phyloP scores from a whole-genome alignment of 2,113 vertebrate genomes.

The Myiopsitta monachus region DNA sequence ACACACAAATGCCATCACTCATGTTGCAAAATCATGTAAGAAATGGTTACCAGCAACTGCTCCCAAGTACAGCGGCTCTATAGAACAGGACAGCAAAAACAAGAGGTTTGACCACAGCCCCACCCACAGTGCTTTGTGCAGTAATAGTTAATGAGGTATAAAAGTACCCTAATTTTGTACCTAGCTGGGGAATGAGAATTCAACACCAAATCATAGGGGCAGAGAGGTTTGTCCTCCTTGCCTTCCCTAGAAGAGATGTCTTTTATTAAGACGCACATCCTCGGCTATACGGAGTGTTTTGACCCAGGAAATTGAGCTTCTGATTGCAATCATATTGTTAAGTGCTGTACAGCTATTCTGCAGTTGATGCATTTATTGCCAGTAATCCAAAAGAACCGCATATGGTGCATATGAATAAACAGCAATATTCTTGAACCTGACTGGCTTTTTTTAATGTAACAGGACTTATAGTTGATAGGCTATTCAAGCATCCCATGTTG shows the following conservation, averaged over 20 bases:
- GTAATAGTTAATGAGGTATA: neutral
- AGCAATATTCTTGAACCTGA: fast-evolving
- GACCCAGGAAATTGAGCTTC: no score
- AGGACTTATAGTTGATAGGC: neutral
- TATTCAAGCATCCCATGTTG: neutral
- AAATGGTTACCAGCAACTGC: neutral
- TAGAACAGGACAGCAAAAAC: neutral
- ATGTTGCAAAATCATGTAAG: neutral
- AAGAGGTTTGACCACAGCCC: neutral
- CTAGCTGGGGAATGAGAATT: neutral
- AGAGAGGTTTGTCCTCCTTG: neutral
- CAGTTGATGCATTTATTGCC: neutral
- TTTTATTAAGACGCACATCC: neutral
- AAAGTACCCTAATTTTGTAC: neutral
- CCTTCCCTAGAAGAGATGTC: neutral
- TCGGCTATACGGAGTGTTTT: neutral
- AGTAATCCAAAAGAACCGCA: neutral
- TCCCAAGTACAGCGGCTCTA: neutral
- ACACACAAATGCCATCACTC: neutral
- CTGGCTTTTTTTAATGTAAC: neutral
- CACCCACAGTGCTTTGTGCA: neutral
- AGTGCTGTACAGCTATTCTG: neutral
- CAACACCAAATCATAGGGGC: neutral
- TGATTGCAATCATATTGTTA: neutral
- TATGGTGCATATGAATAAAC: neutral